Evolutionary conservation across 2,888 invertebrate species (phyloP), one percentile per base, ranked within the genome.

Genomic region (Steinernema hermaphroditum): DNA sequence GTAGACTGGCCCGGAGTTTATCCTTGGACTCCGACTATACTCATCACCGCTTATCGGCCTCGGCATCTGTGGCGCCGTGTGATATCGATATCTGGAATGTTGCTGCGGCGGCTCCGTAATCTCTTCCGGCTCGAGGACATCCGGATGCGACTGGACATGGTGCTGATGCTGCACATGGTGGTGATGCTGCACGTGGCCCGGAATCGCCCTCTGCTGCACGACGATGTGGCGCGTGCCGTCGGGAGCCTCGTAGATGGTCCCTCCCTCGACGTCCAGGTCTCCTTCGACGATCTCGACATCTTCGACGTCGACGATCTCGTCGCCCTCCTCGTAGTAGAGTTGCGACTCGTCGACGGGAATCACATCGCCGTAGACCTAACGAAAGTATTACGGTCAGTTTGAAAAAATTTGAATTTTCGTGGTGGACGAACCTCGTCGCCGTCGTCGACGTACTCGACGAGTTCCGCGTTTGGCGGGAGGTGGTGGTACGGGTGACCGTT

Each of bases 121-220:
- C 16, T 62, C 43, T 34, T 70, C 49, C 71, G 62, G 22, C 29
- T 74, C 37, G 62, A 71, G 50, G 29, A 49, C 49, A 32, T 74
- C 37, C 46, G 54, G 37, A 27, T 71, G 8, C 29, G 43, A 68
- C 68, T 46, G 46, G 4, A 54, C 27, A 22, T 54, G 54, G 27
- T 54, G 54, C 2, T 6, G 22, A 22, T 54, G 54, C 54, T 54
- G 54, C 6, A 46, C 46, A 46, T n/a, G n/a, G n/a, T n/a, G n/a
- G n/a, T n/a, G n/a, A n/a, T 50, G 50, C 50, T 50, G 50, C 1
- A 50, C 50, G 32, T 62, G 62, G 16, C 8, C 32, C 16, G 62
- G 62, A 4, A 27, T 29, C 19, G 19, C 22, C 16, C 62, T 29
- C 62, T 62, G 62, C 32, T 62, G 62, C 32, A 62, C 32, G 16